Evolutionary conservation across 2,113 vertebrate genomes (phyloP), one percentile per base, ranked within the genome.

Genomic region (Oceanodroma tethys): DNA sequence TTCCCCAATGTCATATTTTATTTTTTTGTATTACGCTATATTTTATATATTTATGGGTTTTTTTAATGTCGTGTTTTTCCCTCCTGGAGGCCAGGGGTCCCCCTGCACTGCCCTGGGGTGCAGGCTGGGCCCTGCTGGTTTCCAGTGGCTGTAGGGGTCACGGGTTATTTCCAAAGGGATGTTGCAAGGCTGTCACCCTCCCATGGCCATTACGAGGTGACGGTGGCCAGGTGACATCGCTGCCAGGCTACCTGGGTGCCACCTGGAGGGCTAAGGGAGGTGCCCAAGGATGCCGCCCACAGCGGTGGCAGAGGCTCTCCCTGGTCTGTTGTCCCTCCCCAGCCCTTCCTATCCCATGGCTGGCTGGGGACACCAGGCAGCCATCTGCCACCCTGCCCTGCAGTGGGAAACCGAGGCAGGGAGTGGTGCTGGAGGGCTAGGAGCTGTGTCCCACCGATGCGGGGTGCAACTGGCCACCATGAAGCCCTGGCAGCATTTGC

Each of bases 181-280:
- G 12, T 9, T 53, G 25, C 16, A 72, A 58, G 30, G 14, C 34
- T 85, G 83, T 58, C 75, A 48, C 50, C 16, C n/a, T 62, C 50
- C 50, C 42, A 4, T 2, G 30, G 79, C 13, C 34, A 23, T 34
- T 40, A 30, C 3, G 0, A 82, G 40, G 65, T 2, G 11, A 27
- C 16, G 2, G 0, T 6, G 16, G 40, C 23, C 1, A 2, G 59
- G 15, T 85, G 50, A 66, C 36, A 56, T 38, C 0, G 0, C 65
- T 78, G 32, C 70, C 67, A 59, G 32, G 34, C 30, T 47, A 63
- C 25, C 63, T 55, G 53, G 13, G 13, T 78, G 65, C n/a, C 73
- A 67, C 60, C 45, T 30, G 21, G 38, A 62, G 38, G n/a, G 12
- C n/a, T 29, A 22, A 63, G 30, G 34, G 25, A 71, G 2, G 5